These are phyloP conservation scores for Albula glossodonta DNA, from an alignment of 2,113 vertebrate genomes.

Conservation along the genomic window DNA sequence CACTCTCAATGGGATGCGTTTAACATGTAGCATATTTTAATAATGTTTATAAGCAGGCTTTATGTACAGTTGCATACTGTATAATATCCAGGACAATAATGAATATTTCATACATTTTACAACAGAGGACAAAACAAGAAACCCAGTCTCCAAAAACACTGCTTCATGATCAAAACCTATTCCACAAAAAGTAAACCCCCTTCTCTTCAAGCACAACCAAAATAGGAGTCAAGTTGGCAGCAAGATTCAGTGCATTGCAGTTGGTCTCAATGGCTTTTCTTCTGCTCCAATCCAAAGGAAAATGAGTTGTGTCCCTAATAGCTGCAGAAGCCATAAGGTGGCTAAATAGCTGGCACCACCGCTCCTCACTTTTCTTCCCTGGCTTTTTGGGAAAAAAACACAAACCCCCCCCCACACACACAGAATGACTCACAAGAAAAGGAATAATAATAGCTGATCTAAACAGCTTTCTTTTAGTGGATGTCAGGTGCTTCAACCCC, in stretches of 20 bases:
- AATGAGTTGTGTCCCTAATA: slow-evolving; percentile 34
- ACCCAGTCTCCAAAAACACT: slow-evolving; percentile 34
- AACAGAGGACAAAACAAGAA: slow-evolving; percentile 27
- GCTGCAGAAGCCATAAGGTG: slow-evolving; percentile 8
- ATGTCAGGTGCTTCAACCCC: slow-evolving; percentile 39
- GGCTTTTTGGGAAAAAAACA: slow-evolving; percentile 29
- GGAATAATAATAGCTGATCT: slow-evolving; percentile 32
- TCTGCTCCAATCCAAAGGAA: slow-evolving; percentile 20
- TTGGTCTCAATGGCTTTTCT: slow-evolving; percentile 39
- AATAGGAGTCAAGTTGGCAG: neutral
- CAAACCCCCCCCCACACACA: neutral
- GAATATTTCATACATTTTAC: slow-evolving; percentile 26
- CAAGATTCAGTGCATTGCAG: slow-evolving; percentile 40
- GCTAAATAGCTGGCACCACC: neutral
- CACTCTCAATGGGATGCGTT: neutral
- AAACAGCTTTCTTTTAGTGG: slow-evolving; percentile 32
- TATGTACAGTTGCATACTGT: slow-evolving; percentile 47
- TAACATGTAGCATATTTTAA: slow-evolving; percentile 64
- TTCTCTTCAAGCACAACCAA: slow-evolving; percentile 38
- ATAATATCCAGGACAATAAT: slow-evolving; percentile 40
- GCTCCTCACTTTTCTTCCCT: slow-evolving; percentile 27
- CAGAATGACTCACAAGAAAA: neutral
- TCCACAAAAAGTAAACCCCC: slow-evolving; percentile 21
- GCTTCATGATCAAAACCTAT: slow-evolving; percentile 43
- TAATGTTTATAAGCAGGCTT: slow-evolving; percentile 45